phyloP scores from a whole-genome alignment of 2,797 vertebrate genomes.

The Sandelia bainsii region DNA sequence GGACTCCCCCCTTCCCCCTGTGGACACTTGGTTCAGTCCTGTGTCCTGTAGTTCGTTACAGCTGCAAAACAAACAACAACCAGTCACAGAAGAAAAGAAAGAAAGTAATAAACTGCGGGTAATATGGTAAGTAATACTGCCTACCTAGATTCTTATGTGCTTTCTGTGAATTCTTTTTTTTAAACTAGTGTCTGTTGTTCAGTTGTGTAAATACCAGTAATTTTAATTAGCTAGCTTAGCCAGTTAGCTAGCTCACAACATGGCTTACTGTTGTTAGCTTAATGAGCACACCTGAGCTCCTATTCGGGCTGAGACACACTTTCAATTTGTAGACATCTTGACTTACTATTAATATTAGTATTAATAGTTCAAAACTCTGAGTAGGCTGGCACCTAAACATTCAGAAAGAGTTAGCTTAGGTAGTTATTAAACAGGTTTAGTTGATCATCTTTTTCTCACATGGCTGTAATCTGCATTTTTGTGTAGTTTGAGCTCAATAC shows the following conservation, averaged over 20 bases:
- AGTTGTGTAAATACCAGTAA: not conserved
- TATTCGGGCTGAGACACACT: not conserved
- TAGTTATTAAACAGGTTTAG: not conserved
- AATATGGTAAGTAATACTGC: not conserved
- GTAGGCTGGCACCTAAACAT: not conserved
- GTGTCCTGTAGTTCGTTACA: not conserved
- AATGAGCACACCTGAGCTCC: too few relatives aligned
- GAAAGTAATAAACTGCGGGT: not conserved
- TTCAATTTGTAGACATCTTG: not conserved
- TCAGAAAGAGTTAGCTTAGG: not conserved
- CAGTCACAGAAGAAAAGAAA: not conserved
- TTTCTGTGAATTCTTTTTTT: not conserved
- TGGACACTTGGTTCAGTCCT: not conserved
- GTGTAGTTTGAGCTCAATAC: not conserved
- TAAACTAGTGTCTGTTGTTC: not conserved
- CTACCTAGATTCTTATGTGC: not conserved
- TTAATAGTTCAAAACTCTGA: too few relatives aligned
- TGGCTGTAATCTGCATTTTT: conserved; percentile 2
- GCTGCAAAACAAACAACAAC: not conserved
- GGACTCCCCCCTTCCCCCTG: not conserved
- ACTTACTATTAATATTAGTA: not conserved
- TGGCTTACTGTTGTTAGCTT: not conserved
- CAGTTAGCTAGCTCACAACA: not conserved
- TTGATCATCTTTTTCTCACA: not conserved
- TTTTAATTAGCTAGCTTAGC: not conserved